These are phyloP conservation scores for Ptychadena robeensis DNA, from an alignment of 2,797 vertebrate species.

Conservation along the genomic window DNA sequence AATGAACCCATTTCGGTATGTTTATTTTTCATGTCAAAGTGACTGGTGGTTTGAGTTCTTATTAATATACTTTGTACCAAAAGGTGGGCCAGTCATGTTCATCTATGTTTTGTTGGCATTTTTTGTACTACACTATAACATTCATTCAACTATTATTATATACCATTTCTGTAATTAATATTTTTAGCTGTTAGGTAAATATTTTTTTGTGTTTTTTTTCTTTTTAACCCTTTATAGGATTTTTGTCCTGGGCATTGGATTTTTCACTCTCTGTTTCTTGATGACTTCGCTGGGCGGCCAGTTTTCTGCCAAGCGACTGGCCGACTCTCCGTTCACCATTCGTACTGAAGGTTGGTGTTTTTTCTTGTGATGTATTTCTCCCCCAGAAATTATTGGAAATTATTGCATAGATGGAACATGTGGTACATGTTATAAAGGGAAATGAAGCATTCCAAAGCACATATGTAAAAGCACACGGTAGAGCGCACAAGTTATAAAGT, in stretches of 20 bases:
- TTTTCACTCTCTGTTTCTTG: slow-evolving; percentile 97
- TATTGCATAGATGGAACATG: background rate
- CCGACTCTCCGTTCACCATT: slow-evolving; percentile 91
- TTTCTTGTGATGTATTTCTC: background rate
- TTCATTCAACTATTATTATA: too few relatives aligned
- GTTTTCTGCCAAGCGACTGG: slow-evolving; percentile 88
- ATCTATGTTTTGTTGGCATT: too few relatives aligned
- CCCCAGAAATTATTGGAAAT: background rate
- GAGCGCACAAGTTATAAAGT: too few relatives aligned
- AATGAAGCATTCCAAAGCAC: too few relatives aligned
- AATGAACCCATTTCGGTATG: too few relatives aligned
- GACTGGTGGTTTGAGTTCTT: too few relatives aligned
- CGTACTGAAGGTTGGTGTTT: slow-evolving; percentile 86
- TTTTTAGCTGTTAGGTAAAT: background rate
- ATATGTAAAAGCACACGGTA: too few relatives aligned
- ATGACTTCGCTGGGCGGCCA: slow-evolving; percentile 97
- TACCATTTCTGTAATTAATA: background rate
- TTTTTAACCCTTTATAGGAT: slow-evolving; percentile 75
- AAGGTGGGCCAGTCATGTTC: too few relatives aligned
- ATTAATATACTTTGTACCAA: too few relatives aligned
- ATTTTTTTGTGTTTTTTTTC: too few relatives aligned
- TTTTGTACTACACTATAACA: too few relatives aligned
- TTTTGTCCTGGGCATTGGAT: slow-evolving; percentile 90
- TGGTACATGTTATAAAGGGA: background rate
- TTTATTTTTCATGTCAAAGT: too few relatives aligned